Conservation (phyloP, 2,113 vertebrate species). For the Brachyhypopomus gauderio region DNA sequence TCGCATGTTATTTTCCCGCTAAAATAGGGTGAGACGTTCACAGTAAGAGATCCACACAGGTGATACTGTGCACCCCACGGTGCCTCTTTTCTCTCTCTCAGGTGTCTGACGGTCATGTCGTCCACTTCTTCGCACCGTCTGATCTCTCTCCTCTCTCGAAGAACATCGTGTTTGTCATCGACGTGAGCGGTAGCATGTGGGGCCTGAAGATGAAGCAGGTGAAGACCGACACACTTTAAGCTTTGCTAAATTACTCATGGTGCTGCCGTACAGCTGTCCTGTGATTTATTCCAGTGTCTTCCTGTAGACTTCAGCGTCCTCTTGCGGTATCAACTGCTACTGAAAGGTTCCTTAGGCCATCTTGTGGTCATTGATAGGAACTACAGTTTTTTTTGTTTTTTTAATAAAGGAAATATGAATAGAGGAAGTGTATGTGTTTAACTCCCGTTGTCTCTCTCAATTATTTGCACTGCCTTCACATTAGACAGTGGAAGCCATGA, state of each 20-base stretch:
- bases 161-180: slow-evolving; percentile 97
- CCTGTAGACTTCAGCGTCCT: too few species aligned
- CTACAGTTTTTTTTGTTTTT: too few species aligned
- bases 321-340: too few species aligned
- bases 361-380: neutral
- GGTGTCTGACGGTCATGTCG: slow-evolving; percentile 95
- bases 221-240: neutral
- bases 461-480: slow-evolving; percentile 5
- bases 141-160: slow-evolving; percentile 91
- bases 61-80: neutral
- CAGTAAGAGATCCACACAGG: neutral
- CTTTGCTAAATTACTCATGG: too few species aligned
- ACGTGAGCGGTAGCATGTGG: slow-evolving; percentile 98
- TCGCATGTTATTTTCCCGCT: too few species aligned
- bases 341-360: neutral
- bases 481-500: slow-evolving; percentile 96
- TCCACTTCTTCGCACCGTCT: slow-evolving; percentile 92
- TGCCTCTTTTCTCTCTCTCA: slow-evolving; percentile 53
- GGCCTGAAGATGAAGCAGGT: slow-evolving; percentile 98
- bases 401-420: too few species aligned
- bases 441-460: neutral
- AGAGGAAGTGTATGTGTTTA: neutral
- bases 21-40: neutral
- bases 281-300: too few species aligned
- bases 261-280: too few species aligned